Evolutionary conservation across 2,888 invertebrate genomes (phyloP).

Genomic region (Idaea dimidiata): DNA sequence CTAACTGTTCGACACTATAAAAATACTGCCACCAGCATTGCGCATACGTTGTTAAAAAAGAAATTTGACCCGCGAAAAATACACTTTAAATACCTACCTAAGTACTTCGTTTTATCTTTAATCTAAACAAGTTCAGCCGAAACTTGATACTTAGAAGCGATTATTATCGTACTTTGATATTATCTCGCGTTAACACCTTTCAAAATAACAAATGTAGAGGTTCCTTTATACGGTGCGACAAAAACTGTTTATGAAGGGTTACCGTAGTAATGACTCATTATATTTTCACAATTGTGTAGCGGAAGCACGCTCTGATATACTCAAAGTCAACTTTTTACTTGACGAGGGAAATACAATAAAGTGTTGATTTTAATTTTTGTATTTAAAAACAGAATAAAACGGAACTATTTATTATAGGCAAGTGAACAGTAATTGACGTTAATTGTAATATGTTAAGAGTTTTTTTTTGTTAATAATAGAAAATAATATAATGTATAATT

Average conservation of each 20-base stretch:
- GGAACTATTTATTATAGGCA: not conserved
- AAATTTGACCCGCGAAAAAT: constrained; percentile 13
- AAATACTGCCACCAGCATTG: not conserved
- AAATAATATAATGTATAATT: too few relatives aligned
- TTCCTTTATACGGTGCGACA: constrained; percentile 35
- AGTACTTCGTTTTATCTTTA: constrained; percentile 22
- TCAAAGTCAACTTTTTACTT: constrained; percentile 30
- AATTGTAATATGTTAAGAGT: not conserved
- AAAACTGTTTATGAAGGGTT: constrained; percentile 52
- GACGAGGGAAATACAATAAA: constrained; percentile 8
- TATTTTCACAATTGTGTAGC: constrained; percentile 52
- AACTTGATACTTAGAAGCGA: constrained; percentile 32
- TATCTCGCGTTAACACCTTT: constrained; percentile 29
- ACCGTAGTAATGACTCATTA: constrained; percentile 59
- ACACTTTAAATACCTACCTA: constrained; percentile 18
- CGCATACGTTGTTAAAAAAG: constrained; percentile 14
- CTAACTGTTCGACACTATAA: not conserved
- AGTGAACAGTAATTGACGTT: not conserved
- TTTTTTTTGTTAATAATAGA: not conserved
- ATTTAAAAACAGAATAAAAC: not conserved
- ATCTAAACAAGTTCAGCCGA: constrained; percentile 27
- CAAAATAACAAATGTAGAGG: constrained; percentile 28
- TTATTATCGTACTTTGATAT: constrained; percentile 31
- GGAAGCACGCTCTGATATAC: constrained; percentile 60
- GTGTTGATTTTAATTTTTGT: constrained; percentile 12